Percentiles rank a stretch among this genome's conserved stretches.
Evolutionary conservation across 2,888 invertebrate species (phyloP).

Genomic region (Odontothrips loti): DNA sequence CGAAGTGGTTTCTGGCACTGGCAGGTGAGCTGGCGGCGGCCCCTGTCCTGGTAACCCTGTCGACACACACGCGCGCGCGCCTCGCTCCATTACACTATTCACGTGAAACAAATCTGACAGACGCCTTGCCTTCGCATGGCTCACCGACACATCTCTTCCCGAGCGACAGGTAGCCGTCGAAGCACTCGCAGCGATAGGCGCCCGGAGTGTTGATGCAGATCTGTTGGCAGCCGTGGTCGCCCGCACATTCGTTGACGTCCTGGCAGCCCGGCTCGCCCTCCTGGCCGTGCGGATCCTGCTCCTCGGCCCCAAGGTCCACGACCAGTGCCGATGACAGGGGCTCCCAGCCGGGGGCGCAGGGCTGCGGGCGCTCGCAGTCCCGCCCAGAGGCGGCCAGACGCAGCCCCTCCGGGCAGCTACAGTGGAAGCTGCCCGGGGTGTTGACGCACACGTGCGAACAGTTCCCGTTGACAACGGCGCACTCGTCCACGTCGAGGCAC

Average conservation of each 20-base stretch:
- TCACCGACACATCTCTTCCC: conserved; percentile 9
- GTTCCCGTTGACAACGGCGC: conserved; percentile 44
- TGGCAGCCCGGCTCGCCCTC: conserved; percentile 29
- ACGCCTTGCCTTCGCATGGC: not conserved
- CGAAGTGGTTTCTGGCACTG: not conserved
- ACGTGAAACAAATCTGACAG: too few relatives aligned
- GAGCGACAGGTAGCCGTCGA: not conserved
- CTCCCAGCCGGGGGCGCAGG: not conserved
- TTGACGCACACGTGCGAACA: conserved; percentile 40
- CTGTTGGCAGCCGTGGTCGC: conserved; percentile 47
- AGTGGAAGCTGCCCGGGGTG: conserved; percentile 39
- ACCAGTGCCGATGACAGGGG: not conserved
- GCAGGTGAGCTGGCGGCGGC: not conserved
- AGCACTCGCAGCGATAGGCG: conserved; percentile 39
- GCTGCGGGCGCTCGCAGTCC: not conserved
- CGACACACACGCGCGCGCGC: not conserved
- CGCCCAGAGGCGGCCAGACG: not conserved
- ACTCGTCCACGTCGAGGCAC: conserved; percentile 47
- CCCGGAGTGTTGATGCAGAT: conserved; percentile 41
- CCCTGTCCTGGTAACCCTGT: not conserved
- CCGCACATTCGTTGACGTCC: conserved; percentile 47
- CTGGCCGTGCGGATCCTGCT: not conserved
- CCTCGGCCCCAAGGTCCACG: not conserved
- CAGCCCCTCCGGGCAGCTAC: conserved; percentile 31
- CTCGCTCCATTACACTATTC: too few relatives aligned